phyloP scores from a whole-genome alignment of 1,140 invertebrate genomes.

The Drosophila nigrodunni region DNA sequence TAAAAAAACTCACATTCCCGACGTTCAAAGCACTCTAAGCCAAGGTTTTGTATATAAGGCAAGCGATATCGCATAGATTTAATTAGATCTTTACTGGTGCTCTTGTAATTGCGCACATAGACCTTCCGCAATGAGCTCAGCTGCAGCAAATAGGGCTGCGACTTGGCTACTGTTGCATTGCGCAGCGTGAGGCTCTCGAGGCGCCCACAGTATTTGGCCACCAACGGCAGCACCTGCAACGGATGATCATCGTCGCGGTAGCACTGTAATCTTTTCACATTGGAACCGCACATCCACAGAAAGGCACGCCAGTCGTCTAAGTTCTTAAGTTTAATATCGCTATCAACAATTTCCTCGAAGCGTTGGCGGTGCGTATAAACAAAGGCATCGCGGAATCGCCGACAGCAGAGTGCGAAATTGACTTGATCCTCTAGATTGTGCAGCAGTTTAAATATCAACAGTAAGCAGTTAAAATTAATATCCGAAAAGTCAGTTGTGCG shows the following conservation, averaged over 20 bases:
- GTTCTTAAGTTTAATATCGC: slow-evolving; percentile 51
- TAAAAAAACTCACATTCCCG: slow-evolving; percentile 54
- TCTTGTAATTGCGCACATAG: slow-evolving; percentile 67
- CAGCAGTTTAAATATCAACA: slow-evolving; percentile 61
- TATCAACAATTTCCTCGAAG: slow-evolving; percentile 57
- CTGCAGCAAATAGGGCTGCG: slow-evolving; percentile 51
- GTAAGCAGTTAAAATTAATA: slow-evolving; percentile 56
- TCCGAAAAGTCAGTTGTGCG: slow-evolving; percentile 67
- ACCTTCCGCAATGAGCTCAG: slow-evolving; percentile 50
- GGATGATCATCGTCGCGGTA: slow-evolving; percentile 69
- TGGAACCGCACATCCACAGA: slow-evolving; percentile 62
- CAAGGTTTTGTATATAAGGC: slow-evolving; percentile 52
- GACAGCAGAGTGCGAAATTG: slow-evolving; percentile 63
- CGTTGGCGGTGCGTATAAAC: slow-evolving; percentile 54
- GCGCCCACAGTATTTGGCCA: slow-evolving; percentile 56
- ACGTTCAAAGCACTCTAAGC: slow-evolving; percentile 65
- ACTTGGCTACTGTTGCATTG: slow-evolving; percentile 55
- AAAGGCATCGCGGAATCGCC: slow-evolving; percentile 65
- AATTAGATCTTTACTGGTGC: slow-evolving; percentile 65
- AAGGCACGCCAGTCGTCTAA: slow-evolving; percentile 71
- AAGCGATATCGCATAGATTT: slow-evolving; percentile 47
- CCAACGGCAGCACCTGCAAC: slow-evolving; percentile 57
- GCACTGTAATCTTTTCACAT: slow-evolving; percentile 50
- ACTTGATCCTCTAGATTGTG: slow-evolving; percentile 62
- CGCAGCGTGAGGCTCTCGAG: slow-evolving; percentile 57